Evolutionary conservation across 2,888 invertebrate species (phyloP).

Genomic region (Dryocosmus kuriphilus): DNA sequence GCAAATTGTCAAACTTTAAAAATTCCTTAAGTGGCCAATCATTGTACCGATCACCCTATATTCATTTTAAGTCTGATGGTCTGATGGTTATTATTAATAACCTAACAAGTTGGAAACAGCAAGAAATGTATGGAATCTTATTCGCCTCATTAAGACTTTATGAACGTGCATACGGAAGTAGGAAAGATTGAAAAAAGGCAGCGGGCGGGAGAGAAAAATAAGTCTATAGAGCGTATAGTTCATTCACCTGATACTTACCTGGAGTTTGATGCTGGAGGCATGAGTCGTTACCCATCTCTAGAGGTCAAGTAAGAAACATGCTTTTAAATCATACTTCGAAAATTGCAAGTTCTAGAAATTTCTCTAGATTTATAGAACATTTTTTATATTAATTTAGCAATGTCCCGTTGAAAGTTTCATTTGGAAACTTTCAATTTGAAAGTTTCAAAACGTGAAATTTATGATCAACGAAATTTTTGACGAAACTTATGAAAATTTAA

Average conservation of each 20-base stretch:
- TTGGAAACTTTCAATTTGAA: too few relatives aligned
- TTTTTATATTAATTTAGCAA: too few relatives aligned
- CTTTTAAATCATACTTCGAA: not conserved
- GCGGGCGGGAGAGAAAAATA: slow-evolving; percentile 29
- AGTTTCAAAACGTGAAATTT: too few relatives aligned
- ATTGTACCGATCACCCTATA: too few relatives aligned
- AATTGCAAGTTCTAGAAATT: too few relatives aligned
- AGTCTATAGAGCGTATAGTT: slow-evolving; percentile 30
- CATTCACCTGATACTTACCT: slow-evolving; percentile 16
- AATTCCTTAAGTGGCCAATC: too few relatives aligned
- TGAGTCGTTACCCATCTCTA: slow-evolving; percentile 21
- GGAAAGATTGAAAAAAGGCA: slow-evolving; percentile 6
- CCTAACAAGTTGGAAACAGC: not conserved
- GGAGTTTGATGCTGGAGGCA: slow-evolving; percentile 35
- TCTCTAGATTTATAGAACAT: too few relatives aligned
- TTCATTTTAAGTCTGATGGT: too few relatives aligned
- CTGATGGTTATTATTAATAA: not conserved
- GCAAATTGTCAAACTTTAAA: too few relatives aligned
- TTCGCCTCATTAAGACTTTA: slow-evolving; percentile 30
- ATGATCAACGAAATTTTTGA: too few relatives aligned
- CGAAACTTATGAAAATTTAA: too few relatives aligned
- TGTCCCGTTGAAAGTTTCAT: too few relatives aligned
- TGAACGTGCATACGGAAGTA: slow-evolving; percentile 26
- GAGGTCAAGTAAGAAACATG: slow-evolving; percentile 25
- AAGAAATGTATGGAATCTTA: slow-evolving; percentile 21